Conservation (phyloP, 1,140 invertebrate genomes). For the Zeugodacus cucurbitae region DNA sequence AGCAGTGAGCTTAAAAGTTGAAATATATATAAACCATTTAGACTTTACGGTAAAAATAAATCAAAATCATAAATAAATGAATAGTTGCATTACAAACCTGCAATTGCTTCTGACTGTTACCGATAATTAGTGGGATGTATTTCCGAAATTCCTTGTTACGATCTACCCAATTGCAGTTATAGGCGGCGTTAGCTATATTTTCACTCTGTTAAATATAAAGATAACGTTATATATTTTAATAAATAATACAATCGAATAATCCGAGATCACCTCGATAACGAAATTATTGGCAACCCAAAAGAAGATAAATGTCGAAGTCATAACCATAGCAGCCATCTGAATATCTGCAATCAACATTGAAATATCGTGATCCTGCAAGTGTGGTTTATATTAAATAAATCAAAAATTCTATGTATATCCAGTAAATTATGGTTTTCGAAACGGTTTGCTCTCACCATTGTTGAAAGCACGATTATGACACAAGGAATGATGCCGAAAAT, state of each 20-base stretch:
- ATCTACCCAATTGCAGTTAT: neutral
- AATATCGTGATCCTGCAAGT: neutral
- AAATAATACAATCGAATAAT: neutral
- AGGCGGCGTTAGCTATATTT: neutral
- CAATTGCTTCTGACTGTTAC: neutral
- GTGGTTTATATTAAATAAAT: neutral
- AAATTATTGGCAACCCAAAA: neutral
- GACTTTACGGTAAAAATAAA: too few species aligned
- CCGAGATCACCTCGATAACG: neutral
- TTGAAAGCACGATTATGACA: conserved; percentile 2
- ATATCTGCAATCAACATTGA: neutral
- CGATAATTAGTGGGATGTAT: neutral
- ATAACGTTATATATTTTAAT: too few species aligned
- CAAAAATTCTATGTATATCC: too few species aligned
- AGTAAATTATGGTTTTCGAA: too few species aligned
- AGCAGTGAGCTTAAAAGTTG: neutral
- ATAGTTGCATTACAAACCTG: too few species aligned
- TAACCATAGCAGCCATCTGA: neutral
- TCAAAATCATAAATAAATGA: too few species aligned
- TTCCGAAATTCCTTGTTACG: neutral
- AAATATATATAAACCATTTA: neutral
- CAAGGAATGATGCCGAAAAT: neutral
- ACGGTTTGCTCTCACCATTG: neutral
- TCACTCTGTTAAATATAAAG: neutral
- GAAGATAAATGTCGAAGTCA: neutral